Evolutionary conservation across 2,888 invertebrate species (phyloP), one percentile per base, ranked within the genome.

Genomic region (Xestia sexstrigata): DNA sequence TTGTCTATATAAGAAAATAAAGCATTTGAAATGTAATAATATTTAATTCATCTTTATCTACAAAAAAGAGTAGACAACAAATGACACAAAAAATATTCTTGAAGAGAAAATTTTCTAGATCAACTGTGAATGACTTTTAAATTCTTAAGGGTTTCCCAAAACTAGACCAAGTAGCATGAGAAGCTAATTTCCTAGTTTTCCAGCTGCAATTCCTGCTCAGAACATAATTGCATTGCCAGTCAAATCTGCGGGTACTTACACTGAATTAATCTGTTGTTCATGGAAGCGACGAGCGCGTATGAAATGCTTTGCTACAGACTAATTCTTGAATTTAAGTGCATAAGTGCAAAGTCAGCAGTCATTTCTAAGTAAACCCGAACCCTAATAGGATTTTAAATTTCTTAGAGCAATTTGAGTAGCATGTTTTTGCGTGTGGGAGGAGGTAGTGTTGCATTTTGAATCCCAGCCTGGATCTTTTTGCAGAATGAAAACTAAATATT

Each of bases 181-280:
- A 69, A 65, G 5, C 11, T 42, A 63, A 60, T 55, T 55, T 55
- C 42, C 30, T 49, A 69, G 68, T 80, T 60, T 47, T n/a, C 35
- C 1, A 78, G 13, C 13, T 60, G 7, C 78, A 81, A 58, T 15
- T 78, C 42, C 9, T 62, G 23, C 26, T 65, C 47, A 55, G 60
- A 23, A 70, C 62, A 58, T 67, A 72, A 85, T 67, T 70, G 39
- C 58, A 26, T 39, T 35, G 55, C 65, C 81, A 63, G 70, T 76
- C 62, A 81, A 70, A 82, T 76, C 72, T 76, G 20, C 26, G 71
- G 35, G 76, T 70, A 70, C 71, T 76, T 68, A 76, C 82, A 52
- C 70, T 30, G 70, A 73, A 76, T 73, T 76, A 83, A 76, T 73
- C 66, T 82, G 82, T 55, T 66, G 76, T 83, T 72, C n/a, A 55